Conservation (phyloP, 2,888 invertebrate species). For the Hyppa rectilinea region DNA sequence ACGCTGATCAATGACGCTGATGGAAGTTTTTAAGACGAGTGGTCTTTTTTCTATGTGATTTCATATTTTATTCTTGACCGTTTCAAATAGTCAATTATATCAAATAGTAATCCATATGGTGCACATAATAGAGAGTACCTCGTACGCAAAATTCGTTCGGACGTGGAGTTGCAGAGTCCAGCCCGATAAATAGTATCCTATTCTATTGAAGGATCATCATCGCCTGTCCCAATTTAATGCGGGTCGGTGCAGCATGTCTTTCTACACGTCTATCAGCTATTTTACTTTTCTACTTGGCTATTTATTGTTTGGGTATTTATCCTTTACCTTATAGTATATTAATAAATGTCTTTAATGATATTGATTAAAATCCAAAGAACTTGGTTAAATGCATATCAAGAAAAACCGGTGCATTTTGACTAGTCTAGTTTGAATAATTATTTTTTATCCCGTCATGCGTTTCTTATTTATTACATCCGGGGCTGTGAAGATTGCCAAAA, state of each 20-base stretch:
- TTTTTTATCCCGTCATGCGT: neutral
- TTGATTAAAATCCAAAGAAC: neutral
- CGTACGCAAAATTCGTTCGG: neutral
- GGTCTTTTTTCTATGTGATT: too few species aligned
- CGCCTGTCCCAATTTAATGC: neutral
- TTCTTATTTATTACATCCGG: slow-evolving; percentile 9
- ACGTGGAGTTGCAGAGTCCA: neutral
- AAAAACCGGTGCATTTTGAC: neutral
- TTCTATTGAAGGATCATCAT: neutral
- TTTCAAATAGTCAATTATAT: too few species aligned
- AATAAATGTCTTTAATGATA: neutral
- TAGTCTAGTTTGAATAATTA: neutral
- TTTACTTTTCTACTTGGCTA: neutral
- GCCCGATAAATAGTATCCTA: neutral
- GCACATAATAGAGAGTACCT: neutral
- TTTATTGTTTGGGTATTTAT: neutral
- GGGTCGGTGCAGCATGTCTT: neutral
- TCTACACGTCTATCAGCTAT: neutral
- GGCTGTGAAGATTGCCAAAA: slow-evolving; percentile 45
- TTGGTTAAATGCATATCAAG: neutral
- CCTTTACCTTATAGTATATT: neutral
- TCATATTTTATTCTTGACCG: too few species aligned
- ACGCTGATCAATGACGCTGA: too few species aligned
- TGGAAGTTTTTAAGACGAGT: too few species aligned
- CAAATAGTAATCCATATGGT: neutral